Conservation (phyloP, 2,113 vertebrate species). For the Dromiciops gliroides region DNA sequence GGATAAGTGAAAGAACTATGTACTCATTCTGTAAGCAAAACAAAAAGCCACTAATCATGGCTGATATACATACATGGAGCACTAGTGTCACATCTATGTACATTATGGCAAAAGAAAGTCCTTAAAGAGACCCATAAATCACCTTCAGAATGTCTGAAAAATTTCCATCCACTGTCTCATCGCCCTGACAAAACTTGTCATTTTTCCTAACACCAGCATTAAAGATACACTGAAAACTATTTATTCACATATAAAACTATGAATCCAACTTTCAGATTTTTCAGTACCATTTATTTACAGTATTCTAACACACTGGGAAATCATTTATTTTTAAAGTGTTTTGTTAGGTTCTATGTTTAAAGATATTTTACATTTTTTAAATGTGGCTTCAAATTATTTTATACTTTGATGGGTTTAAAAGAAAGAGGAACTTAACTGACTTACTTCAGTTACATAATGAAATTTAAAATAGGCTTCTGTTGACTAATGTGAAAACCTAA, state of each 20-base stretch:
- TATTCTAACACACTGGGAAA: background rate
- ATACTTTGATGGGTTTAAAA: background rate
- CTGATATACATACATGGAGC: background rate
- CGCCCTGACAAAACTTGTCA: background rate
- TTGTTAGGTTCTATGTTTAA: background rate
- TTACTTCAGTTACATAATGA: background rate
- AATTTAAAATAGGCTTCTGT: background rate
- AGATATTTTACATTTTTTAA: background rate
- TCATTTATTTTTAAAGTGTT: background rate
- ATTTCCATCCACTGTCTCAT: background rate
- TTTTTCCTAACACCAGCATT: background rate
- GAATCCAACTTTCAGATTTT: background rate
- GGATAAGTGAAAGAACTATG: background rate
- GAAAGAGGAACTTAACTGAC: background rate
- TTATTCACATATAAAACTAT: background rate
- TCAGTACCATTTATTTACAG: background rate
- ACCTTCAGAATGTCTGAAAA: background rate
- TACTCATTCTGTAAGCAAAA: background rate
- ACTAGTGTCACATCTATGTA: background rate
- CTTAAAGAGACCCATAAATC: background rate
- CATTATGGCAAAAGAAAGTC: background rate
- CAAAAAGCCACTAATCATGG: background rate
- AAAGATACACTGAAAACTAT: background rate
- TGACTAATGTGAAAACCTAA: background rate
- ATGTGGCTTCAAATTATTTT: background rate